Evolutionary conservation across 2,113 vertebrate genomes (phyloP).

Genomic region (Brachypodius melanocephalos): DNA sequence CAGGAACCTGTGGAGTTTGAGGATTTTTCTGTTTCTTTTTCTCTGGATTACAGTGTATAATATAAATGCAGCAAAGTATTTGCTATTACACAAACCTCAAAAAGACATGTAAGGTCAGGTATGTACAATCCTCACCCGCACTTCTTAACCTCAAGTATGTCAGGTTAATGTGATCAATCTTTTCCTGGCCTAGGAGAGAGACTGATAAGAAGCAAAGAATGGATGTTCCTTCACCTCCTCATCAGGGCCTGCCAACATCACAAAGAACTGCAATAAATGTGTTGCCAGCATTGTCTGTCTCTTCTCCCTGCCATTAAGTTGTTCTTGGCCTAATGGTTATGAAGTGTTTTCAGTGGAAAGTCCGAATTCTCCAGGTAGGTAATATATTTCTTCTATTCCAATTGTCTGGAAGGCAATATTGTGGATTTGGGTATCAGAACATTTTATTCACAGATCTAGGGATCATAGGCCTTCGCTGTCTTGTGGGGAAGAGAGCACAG

Average conservation of each 20-base stretch:
- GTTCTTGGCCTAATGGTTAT: not conserved
- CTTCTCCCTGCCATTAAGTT: not conserved
- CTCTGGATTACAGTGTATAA: not conserved
- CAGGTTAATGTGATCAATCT: not conserved
- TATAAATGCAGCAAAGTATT: not conserved
- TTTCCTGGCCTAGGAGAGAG: not conserved
- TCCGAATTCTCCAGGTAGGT: not conserved
- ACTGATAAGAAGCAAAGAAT: not conserved
- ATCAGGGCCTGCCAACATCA: not conserved
- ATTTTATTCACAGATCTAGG: not conserved
- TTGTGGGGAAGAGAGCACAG: not conserved
- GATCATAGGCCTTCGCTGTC: rapidly evolving
- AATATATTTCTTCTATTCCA: not conserved
- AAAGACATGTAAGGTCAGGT: not conserved
- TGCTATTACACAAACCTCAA: not conserved
- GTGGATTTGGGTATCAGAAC: not conserved
- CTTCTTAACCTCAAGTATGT: not conserved
- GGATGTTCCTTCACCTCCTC: not conserved
- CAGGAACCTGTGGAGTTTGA: not conserved
- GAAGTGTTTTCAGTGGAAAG: not conserved
- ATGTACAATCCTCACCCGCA: not conserved
- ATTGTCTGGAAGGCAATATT: not conserved
- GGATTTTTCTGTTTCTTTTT: not conserved
- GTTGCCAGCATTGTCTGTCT: not conserved
- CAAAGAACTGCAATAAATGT: not conserved